Evolutionary conservation across 2,113 vertebrate genomes (phyloP).

Genomic region (Turdus rufiventris): DNA sequence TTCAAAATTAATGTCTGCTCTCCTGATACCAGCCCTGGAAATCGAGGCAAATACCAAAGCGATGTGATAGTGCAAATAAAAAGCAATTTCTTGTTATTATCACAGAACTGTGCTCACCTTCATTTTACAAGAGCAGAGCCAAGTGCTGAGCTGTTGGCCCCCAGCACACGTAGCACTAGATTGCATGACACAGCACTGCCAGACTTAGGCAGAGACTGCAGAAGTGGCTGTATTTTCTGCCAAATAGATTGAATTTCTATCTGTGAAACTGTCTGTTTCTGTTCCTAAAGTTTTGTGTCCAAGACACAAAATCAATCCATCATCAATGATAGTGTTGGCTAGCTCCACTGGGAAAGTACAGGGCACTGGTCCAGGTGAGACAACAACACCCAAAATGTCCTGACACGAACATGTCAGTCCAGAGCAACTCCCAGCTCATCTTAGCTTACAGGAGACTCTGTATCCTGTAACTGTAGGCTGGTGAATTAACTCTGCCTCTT

Average conservation of each 20-base stretch:
- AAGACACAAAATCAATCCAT: background rate
- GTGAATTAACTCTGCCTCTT: background rate
- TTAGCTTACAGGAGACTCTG: background rate
- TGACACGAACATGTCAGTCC: background rate
- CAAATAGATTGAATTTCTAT: background rate
- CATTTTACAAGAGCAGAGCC: background rate
- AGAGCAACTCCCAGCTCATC: background rate
- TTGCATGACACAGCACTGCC: background rate
- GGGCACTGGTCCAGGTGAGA: background rate
- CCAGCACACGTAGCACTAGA: rapidly evolving
- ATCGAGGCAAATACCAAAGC: background rate
- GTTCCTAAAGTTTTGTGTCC: background rate
- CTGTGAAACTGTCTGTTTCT: background rate
- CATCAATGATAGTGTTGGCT: too few species aligned
- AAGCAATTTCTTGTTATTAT: background rate
- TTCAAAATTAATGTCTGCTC: background rate
- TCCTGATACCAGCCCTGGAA: background rate
- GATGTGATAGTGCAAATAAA: background rate
- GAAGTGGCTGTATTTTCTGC: background rate
- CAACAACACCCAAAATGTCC: background rate
- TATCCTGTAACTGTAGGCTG: background rate
- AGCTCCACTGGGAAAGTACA: background rate
- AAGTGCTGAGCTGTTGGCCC: background rate
- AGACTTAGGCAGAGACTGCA: background rate
- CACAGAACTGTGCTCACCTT: background rate